Base-by-base conservation (phyloP, 2,797 vertebrate species). In the Pseudotriccus pelzelni region DNA sequence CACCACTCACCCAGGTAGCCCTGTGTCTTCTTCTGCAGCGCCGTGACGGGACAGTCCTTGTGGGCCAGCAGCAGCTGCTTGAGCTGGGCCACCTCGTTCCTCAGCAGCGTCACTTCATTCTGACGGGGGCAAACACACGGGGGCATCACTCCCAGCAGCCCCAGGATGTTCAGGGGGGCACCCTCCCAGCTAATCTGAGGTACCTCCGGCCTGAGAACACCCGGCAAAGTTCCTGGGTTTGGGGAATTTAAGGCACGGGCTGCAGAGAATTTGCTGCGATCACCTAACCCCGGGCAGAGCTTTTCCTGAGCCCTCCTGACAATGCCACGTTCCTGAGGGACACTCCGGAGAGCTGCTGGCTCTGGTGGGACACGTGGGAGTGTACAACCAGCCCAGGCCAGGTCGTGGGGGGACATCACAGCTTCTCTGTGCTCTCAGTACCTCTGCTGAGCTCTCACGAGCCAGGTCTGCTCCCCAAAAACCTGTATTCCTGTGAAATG, bases 11-110 rank as follows among this genome's bases (percentile, higher is more conserved):
- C 99, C 78, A 99, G 97, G 95, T 99, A 99, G 91, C 98, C 98
- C 96, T 98, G 98, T 25, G 98, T 98, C 96, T 99, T 99, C 97
- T 99, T 99, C 98, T 99, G 99, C 97, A 99, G 98, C 94, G 97
- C 99, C 80, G 99, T 99, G 96, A 99, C 99, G 7, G 99, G 99
- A 93, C 99, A 99, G 98, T 99, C 99, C 97, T 99, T 99, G 98
- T 99, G 99, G 89, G 99, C 99, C 98, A 99, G 97, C 95, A 99
- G 98, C 66, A 99, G 98, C 98, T 99, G 99, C 96, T 99, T 99
- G 85, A 99, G 98, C 93, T 99, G 99, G 95, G 99, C 99, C 93
- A 99, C 99, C 83, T 99, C 99, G 12, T 99, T 99, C 95, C 99
- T 98, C 97, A 99, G 98, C 94, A 99, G 97, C 60, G 99, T 99